These are phyloP conservation scores for Lepisosteus osseus DNA, from an alignment of 2,113 vertebrate genomes.

Conservation along the genomic window DNA sequence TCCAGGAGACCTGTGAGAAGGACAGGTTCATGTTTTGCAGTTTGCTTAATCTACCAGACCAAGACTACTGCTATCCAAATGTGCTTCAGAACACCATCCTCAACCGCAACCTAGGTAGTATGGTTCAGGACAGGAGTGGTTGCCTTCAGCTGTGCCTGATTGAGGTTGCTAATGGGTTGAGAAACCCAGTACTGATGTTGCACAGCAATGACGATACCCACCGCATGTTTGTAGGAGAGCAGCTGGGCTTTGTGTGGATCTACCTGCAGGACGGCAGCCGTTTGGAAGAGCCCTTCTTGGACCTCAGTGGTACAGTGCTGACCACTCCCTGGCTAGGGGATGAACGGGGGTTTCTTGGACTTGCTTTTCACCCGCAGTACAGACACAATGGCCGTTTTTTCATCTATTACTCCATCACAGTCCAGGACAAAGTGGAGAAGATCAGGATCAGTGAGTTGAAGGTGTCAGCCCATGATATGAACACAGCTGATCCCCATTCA, in stretches of 20 bases:
- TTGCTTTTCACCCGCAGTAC: constrained; percentile 78
- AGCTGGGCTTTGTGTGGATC: constrained; percentile 78
- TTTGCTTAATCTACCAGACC: constrained; percentile 64
- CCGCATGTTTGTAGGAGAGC: constrained; percentile 72
- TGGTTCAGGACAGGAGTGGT: constrained; percentile 55
- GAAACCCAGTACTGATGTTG: constrained; percentile 74
- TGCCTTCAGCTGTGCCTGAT: constrained; percentile 78
- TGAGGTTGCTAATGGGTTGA: constrained; percentile 71
- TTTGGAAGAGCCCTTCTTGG: constrained; percentile 75
- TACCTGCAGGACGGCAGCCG: constrained; percentile 66
- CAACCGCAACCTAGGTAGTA: constrained; percentile 60
- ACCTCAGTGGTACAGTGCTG: constrained; percentile 69
- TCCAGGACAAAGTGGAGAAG: constrained; percentile 62
- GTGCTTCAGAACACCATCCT: constrained; percentile 62
- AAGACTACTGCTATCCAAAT: constrained; percentile 78
- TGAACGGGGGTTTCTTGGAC: constrained; percentile 78
- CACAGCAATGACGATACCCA: constrained; percentile 70
- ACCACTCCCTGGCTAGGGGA: constrained; percentile 74
- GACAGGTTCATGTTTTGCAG: constrained; percentile 64
- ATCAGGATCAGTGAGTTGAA: constrained; percentile 76
- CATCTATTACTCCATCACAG: constrained; percentile 72
- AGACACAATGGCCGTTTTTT: constrained; percentile 74
- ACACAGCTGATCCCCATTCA: constrained; percentile 67
- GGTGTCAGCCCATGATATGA: constrained; percentile 67
- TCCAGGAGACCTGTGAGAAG: constrained; percentile 39